Percentiles rank a stretch among this genome's conserved stretches.
Evolutionary conservation across 2,797 vertebrate genomes (phyloP).

Genomic region (Dipus sagitta): DNA sequence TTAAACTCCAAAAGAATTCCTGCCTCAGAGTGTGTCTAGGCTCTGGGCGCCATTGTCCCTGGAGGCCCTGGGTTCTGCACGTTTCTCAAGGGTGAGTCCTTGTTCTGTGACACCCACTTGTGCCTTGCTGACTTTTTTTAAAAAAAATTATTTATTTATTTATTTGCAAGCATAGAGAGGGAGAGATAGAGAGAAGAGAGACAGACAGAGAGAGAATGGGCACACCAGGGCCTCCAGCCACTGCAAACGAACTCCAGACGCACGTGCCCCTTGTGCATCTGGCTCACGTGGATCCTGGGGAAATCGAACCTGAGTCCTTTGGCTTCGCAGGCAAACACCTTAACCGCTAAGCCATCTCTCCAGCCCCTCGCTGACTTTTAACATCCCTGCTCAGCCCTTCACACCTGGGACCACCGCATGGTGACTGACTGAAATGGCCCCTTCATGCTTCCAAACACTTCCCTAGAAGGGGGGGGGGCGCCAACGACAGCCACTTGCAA

Average conservation of each 20-base stretch:
- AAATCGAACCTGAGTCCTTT: no score
- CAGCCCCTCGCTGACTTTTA: neutral
- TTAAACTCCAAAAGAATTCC: neutral
- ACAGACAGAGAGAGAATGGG: no score
- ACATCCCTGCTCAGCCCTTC: neutral
- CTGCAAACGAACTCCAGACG: no score
- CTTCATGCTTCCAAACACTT: neutral
- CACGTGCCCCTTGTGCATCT: no score
- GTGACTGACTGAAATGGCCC: neutral
- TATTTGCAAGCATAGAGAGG: no score
- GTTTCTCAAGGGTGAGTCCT: neutral
- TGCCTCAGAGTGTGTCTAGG: neutral
- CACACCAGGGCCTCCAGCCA: no score
- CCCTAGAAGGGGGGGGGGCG: no score
- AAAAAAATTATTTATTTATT: no score
- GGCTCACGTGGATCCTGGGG: no score
- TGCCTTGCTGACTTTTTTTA: neutral
- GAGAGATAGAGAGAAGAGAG: no score
- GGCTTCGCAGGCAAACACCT: no score
- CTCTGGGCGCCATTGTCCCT: neutral
- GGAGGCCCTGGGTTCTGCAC: neutral
- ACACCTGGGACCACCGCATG: fast-evolving
- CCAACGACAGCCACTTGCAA: neutral
- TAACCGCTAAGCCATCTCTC: no score
- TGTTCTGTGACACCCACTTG: fast-evolving